Base-by-base conservation (phyloP, 2,797 vertebrate species). In the Anniella stebbinsi region DNA sequence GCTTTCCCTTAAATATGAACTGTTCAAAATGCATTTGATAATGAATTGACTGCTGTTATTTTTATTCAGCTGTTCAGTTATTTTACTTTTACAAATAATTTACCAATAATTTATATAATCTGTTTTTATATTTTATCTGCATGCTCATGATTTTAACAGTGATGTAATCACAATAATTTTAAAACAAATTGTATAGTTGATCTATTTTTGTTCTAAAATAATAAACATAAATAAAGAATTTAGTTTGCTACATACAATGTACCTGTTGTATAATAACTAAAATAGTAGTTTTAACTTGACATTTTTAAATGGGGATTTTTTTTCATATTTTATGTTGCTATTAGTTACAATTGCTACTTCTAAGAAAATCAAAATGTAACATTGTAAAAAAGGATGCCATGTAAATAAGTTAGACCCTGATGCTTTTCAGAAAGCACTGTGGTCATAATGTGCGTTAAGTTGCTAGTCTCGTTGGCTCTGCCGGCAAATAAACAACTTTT, bases 171-270 rank as follows among this genome's bases (percentile, higher is more conserved):
- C 72, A 80, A 13, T 18, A 87, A 41, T 80, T 76, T 89, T 48
- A 9, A 72, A 86, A 63, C 17, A 88, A 87, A 54, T 25, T 90
- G 84, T 89, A 81, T 76, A 78, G 54, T 45, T 89, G 87, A 72
- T 70, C 15, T 88, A 72, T 70, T 91, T 91, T 92, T 66, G 54
- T 72, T 90, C 45, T 60, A 69, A 77, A 88, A 88, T 57, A 89
- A 93, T 88, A 91, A 93, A 84, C 92, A 83, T 87, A 57, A 93
- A 87, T 91, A 93, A 95, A 95, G 70, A 72, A 77, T 87, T 88
- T 84, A 75, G 38, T 88, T 91, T 73, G 78, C 76, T 80, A 9
- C 41, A 0, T 73, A 91, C 90, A 86, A 89, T 15, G 70, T 73
- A 60, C 88, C 86, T 90, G 91, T 92, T 89, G 75, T 90, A 89